These are phyloP conservation scores for Phyllostomus discolor DNA, from an alignment of 2,113 vertebrate genomes.

Conservation along the genomic window DNA sequence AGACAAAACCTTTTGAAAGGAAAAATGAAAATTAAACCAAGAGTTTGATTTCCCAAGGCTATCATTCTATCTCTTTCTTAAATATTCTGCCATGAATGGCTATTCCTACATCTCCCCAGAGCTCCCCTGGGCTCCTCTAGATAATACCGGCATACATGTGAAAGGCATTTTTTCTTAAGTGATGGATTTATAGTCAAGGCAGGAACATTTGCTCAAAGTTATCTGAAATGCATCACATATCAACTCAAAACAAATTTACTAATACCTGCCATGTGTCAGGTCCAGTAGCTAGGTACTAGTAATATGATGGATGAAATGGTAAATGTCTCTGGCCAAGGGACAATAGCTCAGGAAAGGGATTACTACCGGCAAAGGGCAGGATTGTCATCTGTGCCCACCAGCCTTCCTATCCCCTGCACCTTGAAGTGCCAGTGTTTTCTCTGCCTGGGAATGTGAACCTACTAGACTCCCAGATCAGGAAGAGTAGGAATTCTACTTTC, in stretches of 20 bases:
- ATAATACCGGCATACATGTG: not conserved
- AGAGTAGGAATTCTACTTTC: not conserved
- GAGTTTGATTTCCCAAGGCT: not conserved
- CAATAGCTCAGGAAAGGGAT: not conserved
- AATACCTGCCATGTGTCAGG: not conserved
- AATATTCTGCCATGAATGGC: not conserved
- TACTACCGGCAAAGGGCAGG: not conserved
- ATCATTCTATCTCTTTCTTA: not conserved
- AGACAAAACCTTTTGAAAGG: not conserved
- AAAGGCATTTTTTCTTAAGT: not conserved
- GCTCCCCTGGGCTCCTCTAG: not conserved
- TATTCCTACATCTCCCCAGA: not conserved
- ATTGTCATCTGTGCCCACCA: not conserved
- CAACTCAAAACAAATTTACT: not conserved
- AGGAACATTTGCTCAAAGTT: not conserved
- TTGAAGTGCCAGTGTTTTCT: not conserved
- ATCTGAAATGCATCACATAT: slow-evolving; percentile 1
- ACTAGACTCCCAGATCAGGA: not conserved
- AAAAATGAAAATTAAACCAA: not conserved
- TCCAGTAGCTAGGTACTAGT: not conserved
- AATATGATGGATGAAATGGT: not conserved
- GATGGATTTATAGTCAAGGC: not conserved
- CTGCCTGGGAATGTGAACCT: not conserved
- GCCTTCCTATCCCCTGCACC: not conserved
- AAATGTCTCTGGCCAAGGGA: not conserved